Base-by-base conservation (phyloP, 2,888 invertebrate genomes). In the Tenthredo amoena region DNA sequence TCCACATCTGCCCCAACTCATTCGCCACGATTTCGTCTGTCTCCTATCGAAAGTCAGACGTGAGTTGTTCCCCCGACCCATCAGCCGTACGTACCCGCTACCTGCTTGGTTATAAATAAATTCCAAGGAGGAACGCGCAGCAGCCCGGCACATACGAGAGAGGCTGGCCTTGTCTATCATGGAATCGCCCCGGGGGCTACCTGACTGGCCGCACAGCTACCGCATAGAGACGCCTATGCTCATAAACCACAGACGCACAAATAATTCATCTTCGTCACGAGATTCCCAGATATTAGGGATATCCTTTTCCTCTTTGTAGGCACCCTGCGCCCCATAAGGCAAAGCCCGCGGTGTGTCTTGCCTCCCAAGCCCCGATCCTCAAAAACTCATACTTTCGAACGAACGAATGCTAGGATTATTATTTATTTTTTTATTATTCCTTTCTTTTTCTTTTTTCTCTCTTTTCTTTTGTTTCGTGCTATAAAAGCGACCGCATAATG, bases 121-220 rank as follows among this genome's bases (percentile, higher is more conserved):
- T 83, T 83, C 83, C 83, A 83, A 83, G 83, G 83, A 83, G 83
- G 83, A 83, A 83, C 83, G 65, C n/a, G 83, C 83, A 37, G 87
- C 87, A 86, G 87, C 85, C 85, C 84, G 84, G 86, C 86, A 82
- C 87, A 88, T 85, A 89, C 88, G 88, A 83, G 90, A 93, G 91
- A 92, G 91, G 92, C 91, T 92, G 93, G 92, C 93, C 93, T 93
- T 93, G 93, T 92, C 93, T 93, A 93, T 93, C 93, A 92, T 89
- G 91, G 89, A 88, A 89, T 90, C 91, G 92, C 93, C 93, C 92
- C 90, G 90, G 89, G 93, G 91, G 90, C 91, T 92, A 91, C 91
- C 91, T 91, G 91, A 91, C 92, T 91, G 91, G 91, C 91, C 86
- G 83, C 81, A 87, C 87, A 87, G 90, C 90, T 91, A 90, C 90